Percentiles rank a stretch among this genome's conserved stretches.
Evolutionary conservation across 1,140 invertebrate genomes (phyloP).

Genomic region (Drosophila arizonae): DNA sequence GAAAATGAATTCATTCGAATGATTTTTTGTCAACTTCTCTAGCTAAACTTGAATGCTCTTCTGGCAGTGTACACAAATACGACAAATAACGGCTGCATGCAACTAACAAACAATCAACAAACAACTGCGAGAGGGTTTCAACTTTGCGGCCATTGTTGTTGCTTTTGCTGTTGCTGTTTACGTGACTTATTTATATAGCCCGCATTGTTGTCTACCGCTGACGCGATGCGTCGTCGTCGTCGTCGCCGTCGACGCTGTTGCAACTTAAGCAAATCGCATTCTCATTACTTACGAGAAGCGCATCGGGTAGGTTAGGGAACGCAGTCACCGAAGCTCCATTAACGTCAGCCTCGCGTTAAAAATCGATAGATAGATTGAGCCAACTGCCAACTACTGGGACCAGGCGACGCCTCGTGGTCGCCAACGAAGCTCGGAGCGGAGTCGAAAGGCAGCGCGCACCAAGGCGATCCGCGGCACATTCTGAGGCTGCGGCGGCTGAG

Average conservation of each 20-base stretch:
- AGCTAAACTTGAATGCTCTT: not conserved
- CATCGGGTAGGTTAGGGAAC: slow-evolving; percentile 3
- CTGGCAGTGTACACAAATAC: not conserved
- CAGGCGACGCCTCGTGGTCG: slow-evolving; percentile 49
- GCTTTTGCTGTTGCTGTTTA: slow-evolving; percentile 22
- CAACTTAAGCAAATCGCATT: slow-evolving; percentile 49
- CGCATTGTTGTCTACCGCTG: slow-evolving; percentile 43
- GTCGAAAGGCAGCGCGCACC: not conserved
- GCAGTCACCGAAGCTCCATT: slow-evolving; percentile 51
- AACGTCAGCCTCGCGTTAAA: slow-evolving; percentile 81
- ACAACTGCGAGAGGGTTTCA: slow-evolving; percentile 7
- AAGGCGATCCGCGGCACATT: slow-evolving; percentile 13
- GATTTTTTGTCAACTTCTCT: too few species aligned
- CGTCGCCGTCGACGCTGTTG: not conserved
- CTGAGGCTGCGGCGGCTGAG: slow-evolving; percentile 56
- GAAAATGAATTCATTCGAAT: too few species aligned
- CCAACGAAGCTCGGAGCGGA: slow-evolving; percentile 40
- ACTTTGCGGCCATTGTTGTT: slow-evolving; percentile 17
- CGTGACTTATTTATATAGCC: slow-evolving; percentile 54
- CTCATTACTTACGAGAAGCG: slow-evolving; percentile 56
- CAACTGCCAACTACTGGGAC: slow-evolving; percentile 52
- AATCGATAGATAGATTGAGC: slow-evolving; percentile 80
- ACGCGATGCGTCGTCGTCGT: not conserved
- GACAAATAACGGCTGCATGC: slow-evolving; percentile 26
- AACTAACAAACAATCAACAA: slow-evolving; percentile 11